Conservation (phyloP, 1,140 invertebrate genomes). For the Ceratitis capitata region DNA sequence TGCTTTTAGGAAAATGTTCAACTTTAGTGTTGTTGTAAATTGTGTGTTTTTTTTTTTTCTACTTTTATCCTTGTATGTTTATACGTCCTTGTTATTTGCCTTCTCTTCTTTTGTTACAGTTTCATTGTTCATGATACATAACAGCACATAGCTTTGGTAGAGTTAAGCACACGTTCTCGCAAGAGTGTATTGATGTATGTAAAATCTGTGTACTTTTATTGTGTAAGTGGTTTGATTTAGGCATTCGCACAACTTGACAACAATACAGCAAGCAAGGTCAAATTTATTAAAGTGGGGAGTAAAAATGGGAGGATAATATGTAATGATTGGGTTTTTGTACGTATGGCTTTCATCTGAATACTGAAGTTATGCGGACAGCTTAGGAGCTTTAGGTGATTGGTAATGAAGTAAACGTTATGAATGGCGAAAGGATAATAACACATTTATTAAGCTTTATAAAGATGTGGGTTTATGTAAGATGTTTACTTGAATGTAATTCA, state of each 20-base stretch:
- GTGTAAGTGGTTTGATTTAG: background rate
- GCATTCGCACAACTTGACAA: background rate
- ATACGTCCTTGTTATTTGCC: background rate
- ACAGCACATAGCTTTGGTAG: background rate
- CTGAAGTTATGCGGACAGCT: background rate
- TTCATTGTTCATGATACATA: constrained; percentile 9
- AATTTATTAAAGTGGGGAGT: background rate
- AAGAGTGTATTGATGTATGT: background rate
- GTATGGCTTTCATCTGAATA: background rate
- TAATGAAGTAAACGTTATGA: background rate
- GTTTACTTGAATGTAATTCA: too few species aligned
- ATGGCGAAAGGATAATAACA: background rate
- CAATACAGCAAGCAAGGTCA: background rate
- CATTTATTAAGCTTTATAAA: background rate
- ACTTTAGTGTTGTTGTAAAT: background rate
- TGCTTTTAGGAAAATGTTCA: background rate
- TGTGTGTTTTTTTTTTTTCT: background rate
- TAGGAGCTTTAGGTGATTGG: background rate
- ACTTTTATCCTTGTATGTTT: constrained; percentile 4
- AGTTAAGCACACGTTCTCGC: background rate
- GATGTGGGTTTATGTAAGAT: too few species aligned
- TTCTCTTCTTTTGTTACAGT: background rate
- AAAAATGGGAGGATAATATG: background rate
- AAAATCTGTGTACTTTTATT: background rate
- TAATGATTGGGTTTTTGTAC: background rate